Base-by-base conservation (phyloP, 2,888 invertebrate genomes). In the Mimumesa dahlbomi region DNA sequence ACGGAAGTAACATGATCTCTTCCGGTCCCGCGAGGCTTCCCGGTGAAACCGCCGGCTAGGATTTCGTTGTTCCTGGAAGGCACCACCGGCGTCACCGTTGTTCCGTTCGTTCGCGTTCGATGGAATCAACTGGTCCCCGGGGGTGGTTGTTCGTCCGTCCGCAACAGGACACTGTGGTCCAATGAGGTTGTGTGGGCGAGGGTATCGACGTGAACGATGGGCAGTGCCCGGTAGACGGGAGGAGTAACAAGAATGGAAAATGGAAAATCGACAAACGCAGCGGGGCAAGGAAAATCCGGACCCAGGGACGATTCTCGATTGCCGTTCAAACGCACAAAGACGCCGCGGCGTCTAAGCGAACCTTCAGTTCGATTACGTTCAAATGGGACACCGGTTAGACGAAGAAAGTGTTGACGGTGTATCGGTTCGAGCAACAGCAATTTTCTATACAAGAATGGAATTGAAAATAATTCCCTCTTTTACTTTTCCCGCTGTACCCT, bases 401-500 rank as follows among this genome's bases (percentile, higher is more conserved):
- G 29, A 49, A 22, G 19, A 40, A 36, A 49, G 18, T n/a, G 25
- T 2, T 22, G 50, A 19, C 7, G 45, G 38, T 21, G 5, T 22
- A 25, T 22, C 22, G 57, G 29, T 11, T 14, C 46, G 7, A 4
- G 22, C 22, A 21, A 42, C 25, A 19, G 46, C 56, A 22, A 72
- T 72, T 54, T 42, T 46, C 34, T 50, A 62, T 57, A 65, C 73
- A 48, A 45, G 49, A 62, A 42, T 72, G 42, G 52, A 29, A 49
- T 29, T n/a, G 53, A 49, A 68, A 74, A 73, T 62, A 64, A 72
- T 62, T 61, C 62, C 48, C 40, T 49, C 45, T 6, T 38, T 29
- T 7, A 3, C 21, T 1, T n/a, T 2, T 2, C 29, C 16, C 3
- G 19, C 31, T 13, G 57, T 22, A 11, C 0, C 16, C 14, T 16